Percentiles rank a stretch among this genome's conserved stretches.
Evolutionary conservation across 2,888 invertebrate species (phyloP).

Genomic region (Agriotes lineatus): DNA sequence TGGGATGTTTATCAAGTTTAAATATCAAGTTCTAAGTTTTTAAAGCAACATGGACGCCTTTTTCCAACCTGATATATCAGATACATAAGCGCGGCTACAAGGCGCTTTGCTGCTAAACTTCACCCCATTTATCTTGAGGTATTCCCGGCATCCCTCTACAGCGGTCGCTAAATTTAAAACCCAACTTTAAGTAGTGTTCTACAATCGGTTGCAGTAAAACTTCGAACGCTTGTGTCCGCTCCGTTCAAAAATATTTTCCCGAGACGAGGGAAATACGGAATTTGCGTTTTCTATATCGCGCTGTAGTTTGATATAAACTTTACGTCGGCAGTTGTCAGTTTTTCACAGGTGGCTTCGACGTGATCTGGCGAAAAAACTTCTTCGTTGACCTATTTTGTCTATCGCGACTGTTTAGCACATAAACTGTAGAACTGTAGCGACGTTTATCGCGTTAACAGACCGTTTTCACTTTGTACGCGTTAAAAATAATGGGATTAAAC

Average conservation of each 20-base stretch:
- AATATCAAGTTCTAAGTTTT: neutral
- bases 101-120: conserved; percentile 22
- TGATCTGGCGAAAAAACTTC: conserved; percentile 5
- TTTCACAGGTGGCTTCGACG: conserved; percentile 17
- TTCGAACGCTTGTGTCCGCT: conserved; percentile 6
- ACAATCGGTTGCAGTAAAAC: conserved; percentile 16
- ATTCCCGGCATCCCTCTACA: conserved; percentile 17
- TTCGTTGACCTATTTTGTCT: neutral
- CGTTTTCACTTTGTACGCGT: neutral
- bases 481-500: conserved; percentile 9
- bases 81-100: conserved; percentile 14
- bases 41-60: conserved; percentile 4
- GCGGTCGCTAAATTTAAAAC: conserved; percentile 18
- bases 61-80: conserved; percentile 13
- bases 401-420: neutral
- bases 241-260: conserved; percentile 4
- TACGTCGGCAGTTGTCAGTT: conserved; percentile 18
- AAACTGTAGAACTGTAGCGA: too few relatives aligned
- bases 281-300: conserved; percentile 1
- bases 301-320: conserved; percentile 13
- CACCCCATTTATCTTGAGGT: conserved; percentile 21
- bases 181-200: conserved; percentile 11
- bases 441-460: neutral
- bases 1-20: neutral
- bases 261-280: conserved; percentile 2